These are phyloP conservation scores for Hemicentrotus pulcherrimus DNA, from an alignment of 35 echinoderm and acorn worm species.

Conservation along the genomic window DNA sequence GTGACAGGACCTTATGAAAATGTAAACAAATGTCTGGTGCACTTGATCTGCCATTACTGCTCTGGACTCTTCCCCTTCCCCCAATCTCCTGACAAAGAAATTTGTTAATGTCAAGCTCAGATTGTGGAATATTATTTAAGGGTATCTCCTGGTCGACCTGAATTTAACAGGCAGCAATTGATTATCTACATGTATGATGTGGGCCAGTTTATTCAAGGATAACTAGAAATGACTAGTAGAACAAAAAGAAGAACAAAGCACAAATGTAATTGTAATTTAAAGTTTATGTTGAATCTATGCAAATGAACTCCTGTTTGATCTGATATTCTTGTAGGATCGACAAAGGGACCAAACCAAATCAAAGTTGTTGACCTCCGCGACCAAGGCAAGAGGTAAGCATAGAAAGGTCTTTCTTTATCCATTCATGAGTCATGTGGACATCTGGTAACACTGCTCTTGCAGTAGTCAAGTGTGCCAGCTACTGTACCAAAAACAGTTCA, in stretches of 20 bases:
- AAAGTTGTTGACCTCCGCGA: constrained; percentile 72
- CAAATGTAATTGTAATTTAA: too few species aligned
- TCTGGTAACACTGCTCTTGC: background rate
- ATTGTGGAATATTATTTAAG: too few species aligned
- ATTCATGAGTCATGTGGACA: background rate
- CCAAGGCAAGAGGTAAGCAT: constrained; percentile 82
- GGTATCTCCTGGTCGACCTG: too few species aligned
- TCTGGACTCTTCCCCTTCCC: too few species aligned
- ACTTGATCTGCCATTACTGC: too few species aligned
- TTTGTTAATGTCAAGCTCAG: too few species aligned
- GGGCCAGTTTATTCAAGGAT: background rate
- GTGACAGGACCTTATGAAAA: too few species aligned
- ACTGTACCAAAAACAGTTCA: too few species aligned
- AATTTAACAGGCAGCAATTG: background rate
- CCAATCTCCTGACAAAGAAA: too few species aligned
- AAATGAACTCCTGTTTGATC: background rate
- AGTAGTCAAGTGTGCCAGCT: background rate
- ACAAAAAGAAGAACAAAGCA: background rate
- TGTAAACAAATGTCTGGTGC: too few species aligned
- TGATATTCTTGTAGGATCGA: constrained; percentile 66
- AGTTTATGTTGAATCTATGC: background rate
- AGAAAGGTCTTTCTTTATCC: background rate
- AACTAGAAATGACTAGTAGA: background rate
- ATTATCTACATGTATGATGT: background rate
- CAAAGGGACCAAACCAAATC: constrained; percentile 69